Conservation (phyloP, 2,113 vertebrate species). For the Sander lucioperca region DNA sequence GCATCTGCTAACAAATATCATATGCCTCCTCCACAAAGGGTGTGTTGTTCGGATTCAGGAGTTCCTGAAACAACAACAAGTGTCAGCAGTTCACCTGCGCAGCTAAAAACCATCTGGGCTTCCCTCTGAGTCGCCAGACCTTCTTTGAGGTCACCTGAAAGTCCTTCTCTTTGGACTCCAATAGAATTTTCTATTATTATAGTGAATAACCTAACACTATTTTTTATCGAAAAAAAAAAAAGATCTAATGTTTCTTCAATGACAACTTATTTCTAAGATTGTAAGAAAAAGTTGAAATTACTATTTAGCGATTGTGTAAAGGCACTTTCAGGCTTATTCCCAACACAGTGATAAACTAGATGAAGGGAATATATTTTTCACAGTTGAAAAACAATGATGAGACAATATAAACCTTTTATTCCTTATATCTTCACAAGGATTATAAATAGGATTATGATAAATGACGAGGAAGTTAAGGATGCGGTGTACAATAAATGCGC, state of each 20-base stretch:
- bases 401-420: not conserved
- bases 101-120: not conserved
- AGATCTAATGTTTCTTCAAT: not conserved
- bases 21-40: not conserved
- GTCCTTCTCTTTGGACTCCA: not conserved
- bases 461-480: not conserved
- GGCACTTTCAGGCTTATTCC: constrained; percentile 53
- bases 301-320: not conserved
- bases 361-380: constrained; percentile 21
- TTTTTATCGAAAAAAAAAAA: not conserved
- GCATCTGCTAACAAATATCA: not conserved
- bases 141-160: not conserved
- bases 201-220: not conserved
- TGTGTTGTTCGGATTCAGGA: not conserved
- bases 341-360: constrained; percentile 23
- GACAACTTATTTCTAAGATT: not conserved
- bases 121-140: not conserved
- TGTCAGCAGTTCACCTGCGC: not conserved
- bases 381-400: not conserved
- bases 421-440: not conserved
- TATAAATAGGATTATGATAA: not conserved
- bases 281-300: not conserved
- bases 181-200: not conserved
- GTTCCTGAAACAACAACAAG: not conserved
- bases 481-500: not conserved